Evolutionary conservation across 2,113 vertebrate genomes (phyloP).

Genomic region (Plotosus lineatus): DNA sequence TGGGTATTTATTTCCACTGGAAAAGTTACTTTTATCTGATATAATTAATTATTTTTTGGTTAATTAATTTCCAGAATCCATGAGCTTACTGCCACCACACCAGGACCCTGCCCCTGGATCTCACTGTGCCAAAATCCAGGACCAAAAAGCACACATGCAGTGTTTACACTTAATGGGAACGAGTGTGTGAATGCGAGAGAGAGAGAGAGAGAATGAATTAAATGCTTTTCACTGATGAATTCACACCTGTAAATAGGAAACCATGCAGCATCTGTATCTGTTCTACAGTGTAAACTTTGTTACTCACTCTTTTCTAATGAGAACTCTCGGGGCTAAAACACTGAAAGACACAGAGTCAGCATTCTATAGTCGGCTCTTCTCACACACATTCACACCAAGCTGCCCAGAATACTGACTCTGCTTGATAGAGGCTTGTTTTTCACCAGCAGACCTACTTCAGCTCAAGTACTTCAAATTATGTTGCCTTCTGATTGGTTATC

Average conservation of each 20-base stretch:
- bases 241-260: not conserved
- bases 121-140: no score
- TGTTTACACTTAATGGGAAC: not conserved
- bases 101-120: no score
- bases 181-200: not conserved
- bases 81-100: no score
- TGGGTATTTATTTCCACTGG: no score
- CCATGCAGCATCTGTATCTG: constrained; percentile 4
- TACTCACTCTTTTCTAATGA: constrained; percentile 30
- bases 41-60: no score
- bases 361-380: constrained; percentile 70
- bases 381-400: not conserved
- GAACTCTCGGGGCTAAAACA: not conserved
- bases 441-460: not conserved
- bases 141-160: not conserved
- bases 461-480: not conserved
- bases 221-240: not conserved
- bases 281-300: not conserved
- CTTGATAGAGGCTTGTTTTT: not conserved
- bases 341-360: constrained; percentile 35
- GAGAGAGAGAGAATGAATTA: not conserved
- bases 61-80: no score
- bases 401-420: not conserved
- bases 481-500: not conserved
- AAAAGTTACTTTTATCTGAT: no score